Conservation (phyloP, 2,797 vertebrate species). For the Halcyon badia region DNA sequence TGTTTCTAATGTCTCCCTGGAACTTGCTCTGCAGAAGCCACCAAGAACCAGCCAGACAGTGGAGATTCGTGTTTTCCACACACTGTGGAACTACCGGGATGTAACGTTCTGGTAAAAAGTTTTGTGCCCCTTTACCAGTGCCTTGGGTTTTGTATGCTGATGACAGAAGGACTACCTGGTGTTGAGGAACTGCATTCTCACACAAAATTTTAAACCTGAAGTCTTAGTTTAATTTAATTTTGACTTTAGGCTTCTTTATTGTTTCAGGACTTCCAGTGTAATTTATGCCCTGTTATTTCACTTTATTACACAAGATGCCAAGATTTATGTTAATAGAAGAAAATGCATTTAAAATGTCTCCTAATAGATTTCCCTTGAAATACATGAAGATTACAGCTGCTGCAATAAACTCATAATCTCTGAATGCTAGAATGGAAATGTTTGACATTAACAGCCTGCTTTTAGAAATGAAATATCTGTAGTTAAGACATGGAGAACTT, state of each 20-base stretch:
- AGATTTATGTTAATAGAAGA: conserved; percentile 52
- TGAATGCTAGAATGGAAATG: conserved; percentile 54
- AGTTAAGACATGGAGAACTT: background rate
- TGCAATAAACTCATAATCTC: conserved; percentile 65
- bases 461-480: conserved; percentile 58
- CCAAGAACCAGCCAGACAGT: background rate
- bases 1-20: background rate
- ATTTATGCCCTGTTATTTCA: conserved; percentile 47
- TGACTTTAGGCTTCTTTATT: background rate
- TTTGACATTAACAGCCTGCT: conserved; percentile 70
- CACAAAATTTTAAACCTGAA: background rate
- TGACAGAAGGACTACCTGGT: background rate
- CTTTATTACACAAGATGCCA: conserved; percentile 8
- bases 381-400: conserved; percentile 36
- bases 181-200: background rate
- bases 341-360: conserved; percentile 58
- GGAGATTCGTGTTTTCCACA: background rate
- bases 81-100: background rate
- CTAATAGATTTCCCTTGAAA: conserved; percentile 61
- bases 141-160: background rate
- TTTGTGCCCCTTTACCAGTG: background rate
- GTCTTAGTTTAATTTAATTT: conserved; percentile 5
- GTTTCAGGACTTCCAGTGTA: background rate
- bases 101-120: background rate
- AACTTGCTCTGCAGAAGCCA: background rate